A percentile compares a stretch with the other conserved stretches of the same genome.
These are phyloP conservation scores for Portevinia maculata DNA, from an alignment of 2,888 invertebrate species.

Conservation along the genomic window DNA sequence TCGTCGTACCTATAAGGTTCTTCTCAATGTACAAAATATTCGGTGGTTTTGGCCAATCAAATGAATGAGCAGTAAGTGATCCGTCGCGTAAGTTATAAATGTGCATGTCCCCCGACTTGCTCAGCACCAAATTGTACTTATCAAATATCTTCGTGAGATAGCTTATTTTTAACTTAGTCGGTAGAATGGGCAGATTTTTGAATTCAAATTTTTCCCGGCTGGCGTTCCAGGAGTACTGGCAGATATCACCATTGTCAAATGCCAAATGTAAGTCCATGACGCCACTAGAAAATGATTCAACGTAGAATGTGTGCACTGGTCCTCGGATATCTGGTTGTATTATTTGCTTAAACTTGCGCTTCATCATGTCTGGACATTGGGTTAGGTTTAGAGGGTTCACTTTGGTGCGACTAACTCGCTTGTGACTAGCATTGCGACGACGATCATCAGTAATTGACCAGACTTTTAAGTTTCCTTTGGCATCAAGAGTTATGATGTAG, in stretches of 20 bases:
- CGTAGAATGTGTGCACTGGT: slow-evolving; percentile 74
- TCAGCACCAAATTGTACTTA: slow-evolving; percentile 78
- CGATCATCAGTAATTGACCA: slow-evolving; percentile 79
- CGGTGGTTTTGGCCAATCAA: slow-evolving; percentile 75
- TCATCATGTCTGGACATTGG: slow-evolving; percentile 47
- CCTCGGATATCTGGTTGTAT: slow-evolving; percentile 63
- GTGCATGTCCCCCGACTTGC: slow-evolving; percentile 75
- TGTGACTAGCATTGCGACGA: slow-evolving; percentile 75
- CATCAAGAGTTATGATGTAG: slow-evolving; percentile 79
- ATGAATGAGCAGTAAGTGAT: slow-evolving; percentile 74
- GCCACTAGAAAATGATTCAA: slow-evolving; percentile 57
- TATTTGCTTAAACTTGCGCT: slow-evolving; percentile 72
- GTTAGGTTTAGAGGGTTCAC: slow-evolving; percentile 73
- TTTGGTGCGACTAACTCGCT: slow-evolving; percentile 74
- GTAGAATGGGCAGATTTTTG: slow-evolving; percentile 73
- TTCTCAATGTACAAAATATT: slow-evolving; percentile 73
- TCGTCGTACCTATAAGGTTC: slow-evolving; percentile 16
- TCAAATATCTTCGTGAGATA: slow-evolving; percentile 77
- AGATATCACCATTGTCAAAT: slow-evolving; percentile 78
- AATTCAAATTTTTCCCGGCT: slow-evolving; percentile 75
- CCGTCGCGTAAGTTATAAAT: slow-evolving; percentile 77
- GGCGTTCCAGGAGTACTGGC: slow-evolving; percentile 78
- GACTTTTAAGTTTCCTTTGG: slow-evolving; percentile 79
- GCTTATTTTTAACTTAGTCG: slow-evolving; percentile 75
- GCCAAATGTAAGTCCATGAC: slow-evolving; percentile 77